Conservation (phyloP, 2,888 invertebrate species). For the Phania funesta region DNA sequence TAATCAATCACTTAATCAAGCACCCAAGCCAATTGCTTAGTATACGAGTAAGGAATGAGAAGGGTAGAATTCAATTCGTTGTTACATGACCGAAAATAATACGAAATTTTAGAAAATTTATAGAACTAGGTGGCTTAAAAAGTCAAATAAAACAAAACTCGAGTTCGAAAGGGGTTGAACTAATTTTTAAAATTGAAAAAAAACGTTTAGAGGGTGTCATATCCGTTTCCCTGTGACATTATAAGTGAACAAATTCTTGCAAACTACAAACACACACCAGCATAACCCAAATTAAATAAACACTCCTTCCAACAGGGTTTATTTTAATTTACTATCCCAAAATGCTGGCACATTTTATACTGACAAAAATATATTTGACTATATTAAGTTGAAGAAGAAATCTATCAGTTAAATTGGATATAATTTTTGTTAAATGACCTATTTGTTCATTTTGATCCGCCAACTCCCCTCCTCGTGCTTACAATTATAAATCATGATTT, state of each 20-base stretch:
- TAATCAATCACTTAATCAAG: slow-evolving; percentile 58
- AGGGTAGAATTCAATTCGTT: slow-evolving; percentile 30
- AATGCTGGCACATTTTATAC: background rate
- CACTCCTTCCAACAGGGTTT: slow-evolving; percentile 48
- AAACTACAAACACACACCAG: background rate
- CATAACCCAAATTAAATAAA: slow-evolving; percentile 45
- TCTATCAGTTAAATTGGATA: background rate
- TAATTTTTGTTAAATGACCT: too few species aligned
- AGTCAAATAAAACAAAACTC: too few species aligned
- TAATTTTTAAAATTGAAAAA: slow-evolving; percentile 4
- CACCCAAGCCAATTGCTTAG: slow-evolving; percentile 28
- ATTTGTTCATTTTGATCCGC: background rate
- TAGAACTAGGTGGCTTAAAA: slow-evolving; percentile 5
- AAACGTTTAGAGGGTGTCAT: slow-evolving; percentile 36
- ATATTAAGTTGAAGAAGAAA: background rate
- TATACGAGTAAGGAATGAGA: background rate
- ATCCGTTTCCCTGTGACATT: slow-evolving; percentile 41
- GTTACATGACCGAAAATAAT: slow-evolving; percentile 15
- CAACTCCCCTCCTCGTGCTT: too few species aligned
- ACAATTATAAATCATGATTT: too few species aligned
- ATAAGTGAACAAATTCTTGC: background rate
- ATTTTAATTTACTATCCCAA: slow-evolving; percentile 14
- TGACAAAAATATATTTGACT: background rate
- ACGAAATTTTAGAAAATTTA: slow-evolving; percentile 23
- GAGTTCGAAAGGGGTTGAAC: too few species aligned